Evolutionary conservation across 2,888 invertebrate genomes (phyloP), one percentile per base, ranked within the genome.

Genomic region (Drosophila kanekoi): DNA sequence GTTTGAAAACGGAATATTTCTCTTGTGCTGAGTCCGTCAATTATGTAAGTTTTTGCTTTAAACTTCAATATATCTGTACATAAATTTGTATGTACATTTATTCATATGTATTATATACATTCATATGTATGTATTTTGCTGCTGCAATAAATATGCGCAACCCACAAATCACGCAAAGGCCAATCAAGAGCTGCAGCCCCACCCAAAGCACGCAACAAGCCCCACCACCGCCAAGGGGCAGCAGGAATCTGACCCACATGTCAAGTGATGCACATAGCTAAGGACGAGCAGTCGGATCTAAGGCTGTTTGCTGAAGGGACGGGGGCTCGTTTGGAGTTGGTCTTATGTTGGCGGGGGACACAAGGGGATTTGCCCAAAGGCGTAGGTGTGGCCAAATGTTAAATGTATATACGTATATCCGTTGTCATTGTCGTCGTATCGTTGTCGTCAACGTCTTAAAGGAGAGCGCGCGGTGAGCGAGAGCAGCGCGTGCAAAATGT

Each of bases 341-440:
- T 52, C 37, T 48, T 61, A 8, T 23, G 23, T 6, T 8, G 2
- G 28, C 8, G 28, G 8, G 28, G 28, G 0, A 28, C 28, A 28
- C 2, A 0, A 23, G 28, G 37, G 51, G 49, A 58, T 53, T 52
- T 56, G 41, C 35, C 66, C 56, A 52, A 64, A 67, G 75, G 69
- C 69, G 87, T 81, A 77, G 83, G 83, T 74, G 83, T 83, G 83
- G 87, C 87, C 72, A 83, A 83, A 60, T 79, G 85, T 72, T 81
- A 77, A 78, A 72, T 73, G 63, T 67, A 40, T 62, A 58, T 52
- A 11, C 4, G 59, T 63, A 40, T 62, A 62, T 54, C 16, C 59
- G 68, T 54, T 58, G 41, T 65, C 38, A 37, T 65, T 48, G 56
- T 52, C 53, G 48, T 57, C 63, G 69, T 62, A 58, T 62, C 53